These are phyloP conservation scores for Ennomos quercinarius DNA, from an alignment of 2,888 invertebrate species.

Conservation along the genomic window DNA sequence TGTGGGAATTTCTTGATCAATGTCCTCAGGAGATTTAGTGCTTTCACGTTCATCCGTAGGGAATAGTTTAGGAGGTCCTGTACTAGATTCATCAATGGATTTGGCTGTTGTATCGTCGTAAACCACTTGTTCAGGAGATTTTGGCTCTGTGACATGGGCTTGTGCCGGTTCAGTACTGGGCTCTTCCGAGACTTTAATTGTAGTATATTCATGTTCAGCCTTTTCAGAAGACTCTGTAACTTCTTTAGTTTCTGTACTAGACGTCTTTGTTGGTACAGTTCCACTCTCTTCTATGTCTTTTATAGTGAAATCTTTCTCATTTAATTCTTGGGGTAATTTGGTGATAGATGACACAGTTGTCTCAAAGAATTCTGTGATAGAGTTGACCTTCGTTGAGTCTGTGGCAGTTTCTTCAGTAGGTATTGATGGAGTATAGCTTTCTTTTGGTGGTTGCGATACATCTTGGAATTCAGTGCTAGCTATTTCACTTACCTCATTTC, in stretches of 20 bases:
- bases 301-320: not conserved
- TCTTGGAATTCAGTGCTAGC: slow-evolving; percentile 7
- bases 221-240: slow-evolving; percentile 4
- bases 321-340: not conserved
- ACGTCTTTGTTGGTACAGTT: not conserved
- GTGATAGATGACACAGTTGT: too few species aligned
- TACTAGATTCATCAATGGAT: too few species aligned
- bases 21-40: too few species aligned
- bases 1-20: too few species aligned
- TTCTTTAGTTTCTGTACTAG: slow-evolving; percentile 2
- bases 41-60: too few species aligned
- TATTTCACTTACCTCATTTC: not conserved
- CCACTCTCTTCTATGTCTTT: slow-evolving; percentile 2
- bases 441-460: not conserved
- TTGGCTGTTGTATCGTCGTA: slow-evolving; percentile 15
- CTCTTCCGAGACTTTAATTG: slow-evolving; percentile 6
- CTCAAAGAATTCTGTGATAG: not conserved
- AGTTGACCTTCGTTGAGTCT: slow-evolving; percentile 10
- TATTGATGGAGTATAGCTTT: slow-evolving; percentile 1
- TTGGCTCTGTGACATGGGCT: slow-evolving; percentile 11
- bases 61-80: too few species aligned
- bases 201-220: not conserved
- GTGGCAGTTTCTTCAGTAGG: not conserved
- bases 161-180: slow-evolving; percentile 9
- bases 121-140: slow-evolving; percentile 15